A percentile compares a stretch with the other conserved stretches of the same genome.
phyloP scores from a whole-genome alignment of 2,113 vertebrate species.

The Elephas maximus region DNA sequence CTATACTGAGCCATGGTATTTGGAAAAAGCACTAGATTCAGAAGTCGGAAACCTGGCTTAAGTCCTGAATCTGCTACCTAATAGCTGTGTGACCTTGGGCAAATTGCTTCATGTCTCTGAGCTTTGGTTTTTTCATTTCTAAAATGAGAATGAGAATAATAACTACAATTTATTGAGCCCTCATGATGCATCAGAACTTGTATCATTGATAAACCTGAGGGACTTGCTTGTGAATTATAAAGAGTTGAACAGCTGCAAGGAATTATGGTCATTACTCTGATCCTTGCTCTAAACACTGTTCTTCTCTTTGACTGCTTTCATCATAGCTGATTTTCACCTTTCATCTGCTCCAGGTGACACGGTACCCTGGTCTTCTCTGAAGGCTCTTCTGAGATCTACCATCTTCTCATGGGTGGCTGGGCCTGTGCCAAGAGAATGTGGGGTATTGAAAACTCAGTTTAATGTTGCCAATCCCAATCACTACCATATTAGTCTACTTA shows the following conservation, averaged over 20 bases:
- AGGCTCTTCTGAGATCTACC: not conserved
- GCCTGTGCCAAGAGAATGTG: conserved; percentile 33
- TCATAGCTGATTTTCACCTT: not conserved
- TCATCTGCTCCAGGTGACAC: not conserved
- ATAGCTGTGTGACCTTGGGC: not conserved
- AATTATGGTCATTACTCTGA: not conserved
- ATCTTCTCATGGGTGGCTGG: conserved; percentile 15
- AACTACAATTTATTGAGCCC: not conserved
- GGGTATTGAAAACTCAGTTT: not conserved
- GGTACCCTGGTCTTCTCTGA: not conserved
- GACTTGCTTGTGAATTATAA: not conserved
- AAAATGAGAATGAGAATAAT: not conserved
- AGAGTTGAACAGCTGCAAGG: not conserved
- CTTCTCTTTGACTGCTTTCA: not conserved
- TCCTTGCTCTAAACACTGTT: not conserved
- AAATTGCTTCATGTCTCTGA: conserved; percentile 20
- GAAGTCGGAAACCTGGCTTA: not conserved
- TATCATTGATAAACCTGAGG: not conserved
- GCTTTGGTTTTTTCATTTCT: not conserved
- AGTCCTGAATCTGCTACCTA: not conserved
- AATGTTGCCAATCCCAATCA: not conserved
- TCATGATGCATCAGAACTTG: not conserved
- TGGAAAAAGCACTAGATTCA: conserved; percentile 15
- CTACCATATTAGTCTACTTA: not conserved
- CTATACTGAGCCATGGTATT: not conserved